These are phyloP conservation scores for Cinara cedri DNA, from an alignment of 2,888 invertebrate genomes.

Conservation along the genomic window DNA sequence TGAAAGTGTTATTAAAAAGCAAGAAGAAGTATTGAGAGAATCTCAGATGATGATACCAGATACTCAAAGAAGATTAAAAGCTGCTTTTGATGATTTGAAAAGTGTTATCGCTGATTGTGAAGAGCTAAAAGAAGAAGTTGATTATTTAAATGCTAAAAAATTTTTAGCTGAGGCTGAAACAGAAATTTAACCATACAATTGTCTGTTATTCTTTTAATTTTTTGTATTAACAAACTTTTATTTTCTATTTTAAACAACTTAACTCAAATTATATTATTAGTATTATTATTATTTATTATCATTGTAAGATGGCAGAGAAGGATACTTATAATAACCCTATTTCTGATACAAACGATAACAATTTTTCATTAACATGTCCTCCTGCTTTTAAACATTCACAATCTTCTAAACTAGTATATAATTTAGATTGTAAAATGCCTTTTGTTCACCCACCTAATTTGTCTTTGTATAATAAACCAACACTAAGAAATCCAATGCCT, in stretches of 20 bases:
- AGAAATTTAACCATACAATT: conserved; percentile 40
- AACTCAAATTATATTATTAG: conserved; percentile 3
- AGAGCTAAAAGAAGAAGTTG: conserved; percentile 77
- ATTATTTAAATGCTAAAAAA: conserved; percentile 73
- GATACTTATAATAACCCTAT: background rate
- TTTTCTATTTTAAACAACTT: conserved; percentile 2
- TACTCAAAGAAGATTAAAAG: conserved; percentile 77
- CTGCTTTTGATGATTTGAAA: conserved; percentile 79
- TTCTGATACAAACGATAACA: background rate
- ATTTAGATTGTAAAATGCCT: background rate
- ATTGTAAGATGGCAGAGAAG: conserved; percentile 21
- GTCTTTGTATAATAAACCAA: background rate
- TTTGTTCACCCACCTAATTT: background rate
- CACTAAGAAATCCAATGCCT: background rate
- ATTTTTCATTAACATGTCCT: conserved; percentile 24
- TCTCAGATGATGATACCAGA: conserved; percentile 92
- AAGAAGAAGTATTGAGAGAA: conserved; percentile 88
- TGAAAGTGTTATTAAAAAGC: conserved; percentile 79
- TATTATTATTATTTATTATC: conserved; percentile 1
- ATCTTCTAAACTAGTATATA: background rate
- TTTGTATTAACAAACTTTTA: conserved; percentile 19
- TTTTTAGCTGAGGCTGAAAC: conserved; percentile 68
- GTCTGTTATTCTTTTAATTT: background rate
- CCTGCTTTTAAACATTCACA: background rate
- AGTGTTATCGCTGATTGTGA: conserved; percentile 74